These are phyloP conservation scores for Cryptocephalus primarius DNA, from an alignment of 2,888 invertebrate genomes.

Conservation along the genomic window DNA sequence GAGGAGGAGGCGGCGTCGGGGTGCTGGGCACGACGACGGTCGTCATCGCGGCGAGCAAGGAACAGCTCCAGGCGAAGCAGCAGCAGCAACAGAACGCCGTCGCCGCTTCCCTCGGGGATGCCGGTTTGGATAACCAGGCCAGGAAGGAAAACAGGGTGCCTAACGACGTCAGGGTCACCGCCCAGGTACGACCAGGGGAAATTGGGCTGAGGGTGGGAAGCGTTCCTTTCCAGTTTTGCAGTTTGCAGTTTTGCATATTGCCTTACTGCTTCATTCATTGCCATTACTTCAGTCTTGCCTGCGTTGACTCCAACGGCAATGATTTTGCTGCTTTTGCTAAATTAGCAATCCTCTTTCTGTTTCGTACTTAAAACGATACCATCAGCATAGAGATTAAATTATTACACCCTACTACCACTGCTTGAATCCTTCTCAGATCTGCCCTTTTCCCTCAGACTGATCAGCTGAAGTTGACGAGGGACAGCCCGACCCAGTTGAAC, in stretches of 20 bases:
- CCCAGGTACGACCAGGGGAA: conserved; percentile 6
- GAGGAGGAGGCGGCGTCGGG: conserved; percentile 13
- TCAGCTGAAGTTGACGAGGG: conserved; percentile 10
- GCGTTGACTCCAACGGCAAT: too few relatives aligned
- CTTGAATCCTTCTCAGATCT: too few relatives aligned
- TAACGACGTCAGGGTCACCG: conserved; percentile 24
- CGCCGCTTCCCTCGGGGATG: conserved; percentile 17
- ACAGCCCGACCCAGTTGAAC: conserved; percentile 33
- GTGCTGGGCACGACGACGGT: conserved; percentile 32
- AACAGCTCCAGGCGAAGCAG: conserved; percentile 25
- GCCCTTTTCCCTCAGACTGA: conserved; percentile 7
- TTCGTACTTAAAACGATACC: too few relatives aligned
- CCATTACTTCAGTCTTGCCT: too few relatives aligned
- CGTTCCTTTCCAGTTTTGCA: too few relatives aligned
- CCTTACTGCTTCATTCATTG: too few relatives aligned
- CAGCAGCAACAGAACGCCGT: conserved; percentile 9
- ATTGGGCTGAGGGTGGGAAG: too few relatives aligned
- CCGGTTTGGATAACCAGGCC: conserved; percentile 20
- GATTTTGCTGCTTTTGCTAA: too few relatives aligned
- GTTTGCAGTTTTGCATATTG: too few relatives aligned
- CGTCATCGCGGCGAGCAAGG: conserved; percentile 34
- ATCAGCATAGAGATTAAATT: too few relatives aligned
- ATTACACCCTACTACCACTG: too few relatives aligned
- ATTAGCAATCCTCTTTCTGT: too few relatives aligned
- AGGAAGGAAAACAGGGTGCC: conserved; percentile 17